A percentile compares a stretch with the other conserved stretches of the same genome.
Evolutionary conservation across 2,797 vertebrate species (phyloP).

Genomic region (Urocyon cinereoargenteus): DNA sequence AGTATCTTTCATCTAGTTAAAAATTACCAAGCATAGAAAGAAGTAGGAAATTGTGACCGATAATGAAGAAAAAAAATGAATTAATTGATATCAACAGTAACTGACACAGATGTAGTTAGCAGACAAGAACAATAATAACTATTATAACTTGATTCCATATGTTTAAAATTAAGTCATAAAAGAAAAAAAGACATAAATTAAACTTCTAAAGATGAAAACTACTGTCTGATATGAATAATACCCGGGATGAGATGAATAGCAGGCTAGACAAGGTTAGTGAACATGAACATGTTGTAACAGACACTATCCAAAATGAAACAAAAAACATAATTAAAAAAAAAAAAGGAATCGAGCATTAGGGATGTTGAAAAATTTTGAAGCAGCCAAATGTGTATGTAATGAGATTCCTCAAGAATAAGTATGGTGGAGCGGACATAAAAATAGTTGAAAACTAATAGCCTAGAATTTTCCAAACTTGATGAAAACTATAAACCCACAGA

Average conservation of each 20-base stretch:
- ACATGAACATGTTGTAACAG: background rate
- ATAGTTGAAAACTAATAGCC: background rate
- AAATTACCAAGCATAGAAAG: background rate
- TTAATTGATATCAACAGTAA: background rate
- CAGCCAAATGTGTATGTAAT: background rate
- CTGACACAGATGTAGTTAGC: background rate
- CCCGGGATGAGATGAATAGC: background rate
- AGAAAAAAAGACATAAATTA: background rate
- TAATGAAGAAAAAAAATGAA: slow-evolving; percentile 2
- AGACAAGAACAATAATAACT: background rate
- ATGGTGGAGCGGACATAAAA: background rate
- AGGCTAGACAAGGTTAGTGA: background rate
- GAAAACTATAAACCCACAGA: background rate
- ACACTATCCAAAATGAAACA: background rate
- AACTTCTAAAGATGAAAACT: slow-evolving; percentile 18
- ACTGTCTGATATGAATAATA: background rate
- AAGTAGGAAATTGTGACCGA: background rate
- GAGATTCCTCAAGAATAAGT: background rate
- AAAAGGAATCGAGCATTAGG: background rate
- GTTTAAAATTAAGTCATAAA: background rate
- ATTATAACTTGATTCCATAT: background rate
- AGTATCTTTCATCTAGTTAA: background rate
- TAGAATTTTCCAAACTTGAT: background rate
- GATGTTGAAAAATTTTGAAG: background rate
- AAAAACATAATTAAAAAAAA: background rate